Evolutionary conservation across 1,140 invertebrate species (phyloP).

Genomic region (Pseudomyrmex cubaensis): DNA sequence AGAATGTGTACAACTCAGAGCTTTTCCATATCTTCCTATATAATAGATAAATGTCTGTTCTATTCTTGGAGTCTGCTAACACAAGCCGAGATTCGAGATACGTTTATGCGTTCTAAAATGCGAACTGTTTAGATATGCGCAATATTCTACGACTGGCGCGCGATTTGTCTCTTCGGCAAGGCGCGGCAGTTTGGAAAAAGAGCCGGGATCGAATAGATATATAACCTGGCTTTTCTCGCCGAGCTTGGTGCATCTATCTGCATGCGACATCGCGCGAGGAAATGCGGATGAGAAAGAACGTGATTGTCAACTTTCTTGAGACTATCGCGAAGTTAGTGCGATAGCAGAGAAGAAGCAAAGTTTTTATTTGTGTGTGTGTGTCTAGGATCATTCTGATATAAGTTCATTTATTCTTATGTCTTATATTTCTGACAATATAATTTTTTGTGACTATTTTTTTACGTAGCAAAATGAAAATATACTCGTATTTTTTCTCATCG

Average conservation of each 20-base stretch:
- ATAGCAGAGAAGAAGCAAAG: not conserved
- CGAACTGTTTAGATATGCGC: slow-evolving; percentile 57
- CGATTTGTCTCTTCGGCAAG: slow-evolving; percentile 52
- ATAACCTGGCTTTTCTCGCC: slow-evolving; percentile 51
- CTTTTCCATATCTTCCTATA: slow-evolving; percentile 14
- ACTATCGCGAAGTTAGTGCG: not conserved
- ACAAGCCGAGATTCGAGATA: slow-evolving; percentile 44
- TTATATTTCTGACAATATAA: slow-evolving; percentile 12
- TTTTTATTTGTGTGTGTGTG: too few relatives aligned
- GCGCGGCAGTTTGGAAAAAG: slow-evolving; percentile 57
- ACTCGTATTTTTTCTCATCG: not conserved
- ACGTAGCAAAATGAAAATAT: not conserved
- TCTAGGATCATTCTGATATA: too few relatives aligned
- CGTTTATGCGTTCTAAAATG: slow-evolving; percentile 56
- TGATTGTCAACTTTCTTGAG: too few relatives aligned
- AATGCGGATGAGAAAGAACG: not conserved
- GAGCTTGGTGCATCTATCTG: slow-evolving; percentile 58
- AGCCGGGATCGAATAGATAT: slow-evolving; percentile 48
- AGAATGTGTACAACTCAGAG: too few relatives aligned
- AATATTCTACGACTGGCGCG: slow-evolving; percentile 58
- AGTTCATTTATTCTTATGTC: not conserved
- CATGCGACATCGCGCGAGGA: slow-evolving; percentile 16
- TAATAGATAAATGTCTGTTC: slow-evolving; percentile 58
- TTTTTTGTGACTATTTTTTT: not conserved
- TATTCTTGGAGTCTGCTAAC: not conserved